Base-by-base conservation (phyloP, 2,888 invertebrate species). In the Cerastis leucographa region DNA sequence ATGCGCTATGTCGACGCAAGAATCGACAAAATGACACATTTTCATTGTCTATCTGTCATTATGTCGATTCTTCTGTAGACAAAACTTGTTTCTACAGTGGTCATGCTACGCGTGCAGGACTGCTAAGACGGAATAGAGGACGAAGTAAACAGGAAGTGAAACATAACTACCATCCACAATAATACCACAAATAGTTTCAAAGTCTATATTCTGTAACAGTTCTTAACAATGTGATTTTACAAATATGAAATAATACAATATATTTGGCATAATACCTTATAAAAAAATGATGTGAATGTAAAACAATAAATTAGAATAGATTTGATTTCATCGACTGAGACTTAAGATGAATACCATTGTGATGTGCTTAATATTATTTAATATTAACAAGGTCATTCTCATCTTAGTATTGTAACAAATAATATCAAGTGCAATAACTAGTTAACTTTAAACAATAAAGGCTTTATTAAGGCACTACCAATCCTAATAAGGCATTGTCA, bases 251-350 rank as follows among this genome's bases (percentile, higher is more conserved):
- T 94, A 89, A 89, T 95, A 96, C 94, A 95, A 96, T 95, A 96
- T 96, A 96, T 96, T 96, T 96, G 96, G 96, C 95, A 95, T 96
- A 92, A 94, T 92, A 94, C 94, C 93, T 96, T 94, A 95, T 89
- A 91, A 92, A 93, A n/a, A 94, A 93, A 89, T 91, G 91, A 92
- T 92, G 92, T 90, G 90, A 89, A 91, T 91, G 91, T 90, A 91
- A 90, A 91, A 91, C 90, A 92, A 93, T 92, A 92, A 92, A 91
- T 91, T 92, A 94, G 88, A 89, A 88, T 86, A 85, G 86, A 89
- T 86, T 84, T 85, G 71, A 89, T 82, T 83, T 84, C 81, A 88
- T 69, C 76, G 19, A 75, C 81, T 86, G 85, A 85, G 81, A 86
- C 84, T 80, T 81, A 81, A 80, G 68, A 87, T 81, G 85, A 87